Evolutionary conservation across 2,797 vertebrate genomes (phyloP).

Genomic region (Siniperca obscura): DNA sequence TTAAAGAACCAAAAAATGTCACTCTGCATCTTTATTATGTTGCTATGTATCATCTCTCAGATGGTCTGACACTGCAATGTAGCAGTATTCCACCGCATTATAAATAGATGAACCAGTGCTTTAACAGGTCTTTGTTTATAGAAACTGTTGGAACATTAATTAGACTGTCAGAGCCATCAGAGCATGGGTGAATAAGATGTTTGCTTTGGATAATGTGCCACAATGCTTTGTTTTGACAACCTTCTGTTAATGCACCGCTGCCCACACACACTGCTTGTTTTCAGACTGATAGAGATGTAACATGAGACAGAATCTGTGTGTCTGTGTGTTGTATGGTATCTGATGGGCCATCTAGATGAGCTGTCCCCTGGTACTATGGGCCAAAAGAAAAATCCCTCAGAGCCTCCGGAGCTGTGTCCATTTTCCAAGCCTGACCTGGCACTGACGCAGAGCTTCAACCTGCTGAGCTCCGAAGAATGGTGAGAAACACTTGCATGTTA

Average conservation of each 20-base stretch:
- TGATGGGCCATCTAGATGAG: conserved; percentile 80
- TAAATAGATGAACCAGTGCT: conserved; percentile 50
- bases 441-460: conserved; percentile 87
- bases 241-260: conserved; percentile 54
- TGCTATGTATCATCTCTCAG: neutral
- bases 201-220: conserved; percentile 52
- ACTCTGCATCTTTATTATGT: conserved; percentile 3
- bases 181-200: conserved; percentile 58
- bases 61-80: conserved; percentile 9
- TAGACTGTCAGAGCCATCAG: conserved; percentile 44
- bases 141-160: conserved; percentile 60
- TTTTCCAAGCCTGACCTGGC: conserved; percentile 89
- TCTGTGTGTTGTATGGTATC: conserved; percentile 45
- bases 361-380: conserved; percentile 69
- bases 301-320: conserved; percentile 50
- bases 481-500: conserved; percentile 70
- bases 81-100: conserved; percentile 19
- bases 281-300: conserved; percentile 63
- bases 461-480: conserved; percentile 91
- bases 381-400: conserved; percentile 84
- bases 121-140: conserved; percentile 46
- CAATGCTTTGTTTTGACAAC: conserved; percentile 74
- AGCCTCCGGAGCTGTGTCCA: conserved; percentile 84
- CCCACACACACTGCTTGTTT: conserved; percentile 54
- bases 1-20: conserved; percentile 11